A percentile compares a stretch with the other conserved stretches of the same genome.
These are phyloP conservation scores for Meloidogyne hapla DNA, from an alignment of 1,140 invertebrate species.

Conservation along the genomic window DNA sequence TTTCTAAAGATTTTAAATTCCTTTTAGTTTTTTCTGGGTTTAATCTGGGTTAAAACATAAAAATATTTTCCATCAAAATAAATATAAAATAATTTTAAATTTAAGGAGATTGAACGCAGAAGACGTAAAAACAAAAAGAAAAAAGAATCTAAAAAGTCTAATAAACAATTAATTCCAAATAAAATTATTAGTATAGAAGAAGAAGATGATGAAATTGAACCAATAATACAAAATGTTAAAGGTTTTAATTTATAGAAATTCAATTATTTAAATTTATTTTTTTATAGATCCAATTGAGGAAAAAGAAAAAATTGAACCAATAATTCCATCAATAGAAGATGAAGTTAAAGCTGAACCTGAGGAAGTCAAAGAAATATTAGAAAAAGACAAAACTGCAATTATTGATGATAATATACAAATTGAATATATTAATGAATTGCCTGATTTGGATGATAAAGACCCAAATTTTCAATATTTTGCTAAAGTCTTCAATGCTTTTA, in stretches of 20 bases:
- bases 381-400: background rate
- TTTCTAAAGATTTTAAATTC: too few species aligned
- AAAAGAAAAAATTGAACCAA: constrained; percentile 29
- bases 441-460: constrained; percentile 50
- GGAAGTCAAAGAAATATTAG: constrained; percentile 6
- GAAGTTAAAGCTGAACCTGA: background rate
- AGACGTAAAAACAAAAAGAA: constrained; percentile 62
- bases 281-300: background rate
- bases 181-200: constrained; percentile 11
- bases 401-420: constrained; percentile 48
- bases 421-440: constrained; percentile 57
- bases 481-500: constrained; percentile 57
- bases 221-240: background rate
- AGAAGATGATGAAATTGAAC: constrained; percentile 14
- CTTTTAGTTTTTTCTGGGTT: too few species aligned
- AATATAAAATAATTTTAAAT: constrained; percentile 32
- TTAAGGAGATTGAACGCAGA: constrained; percentile 59
- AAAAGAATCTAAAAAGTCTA: constrained; percentile 57
- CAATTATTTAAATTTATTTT: background rate
- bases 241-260: background rate
- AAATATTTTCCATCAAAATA: background rate
- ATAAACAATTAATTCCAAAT: constrained; percentile 35
- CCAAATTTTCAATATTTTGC: constrained; percentile 58
- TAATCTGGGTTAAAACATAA: too few species aligned
- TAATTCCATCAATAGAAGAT: constrained; percentile 29